These are phyloP conservation scores for roundworm (Caenorhabditis elegans) DNA, from an alignment of 1,140 invertebrate species.

Conservation along the genomic window DNA sequence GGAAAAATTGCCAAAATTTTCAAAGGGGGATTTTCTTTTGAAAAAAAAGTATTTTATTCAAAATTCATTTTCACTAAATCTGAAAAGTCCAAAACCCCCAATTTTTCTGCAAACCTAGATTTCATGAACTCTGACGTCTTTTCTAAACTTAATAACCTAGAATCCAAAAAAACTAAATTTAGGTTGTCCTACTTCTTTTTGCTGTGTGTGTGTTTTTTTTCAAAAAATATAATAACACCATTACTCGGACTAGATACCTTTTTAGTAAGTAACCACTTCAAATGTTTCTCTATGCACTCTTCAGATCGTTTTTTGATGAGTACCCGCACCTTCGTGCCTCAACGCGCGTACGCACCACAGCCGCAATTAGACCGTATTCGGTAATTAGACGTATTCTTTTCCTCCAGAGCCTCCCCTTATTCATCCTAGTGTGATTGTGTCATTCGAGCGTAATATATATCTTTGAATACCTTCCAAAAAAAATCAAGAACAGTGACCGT, in stretches of 20 bases:
- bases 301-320: constrained; percentile 19
- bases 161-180: too few relatives aligned
- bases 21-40: too few relatives aligned
- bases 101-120: too few relatives aligned
- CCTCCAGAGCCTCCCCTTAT: background rate
- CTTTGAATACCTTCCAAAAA: background rate
- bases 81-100: too few relatives aligned
- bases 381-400: constrained; percentile 29
- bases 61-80: too few relatives aligned
- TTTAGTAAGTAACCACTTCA: constrained; percentile 20
- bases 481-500: background rate
- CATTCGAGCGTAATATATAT: constrained; percentile 8
- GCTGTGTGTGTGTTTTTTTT: background rate
- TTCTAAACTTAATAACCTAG: too few relatives aligned
- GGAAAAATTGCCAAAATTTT: too few relatives aligned
- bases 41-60: too few relatives aligned
- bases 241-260: background rate
- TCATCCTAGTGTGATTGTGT: background rate
- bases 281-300: background rate
- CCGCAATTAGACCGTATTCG: constrained; percentile 16
- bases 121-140: too few relatives aligned
- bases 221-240: background rate
- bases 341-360: background rate
- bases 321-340: constrained; percentile 9
- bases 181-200: too few relatives aligned